Evolutionary conservation across 2,888 invertebrate genomes (phyloP).

Genomic region (Aproaerema taeniolella): DNA sequence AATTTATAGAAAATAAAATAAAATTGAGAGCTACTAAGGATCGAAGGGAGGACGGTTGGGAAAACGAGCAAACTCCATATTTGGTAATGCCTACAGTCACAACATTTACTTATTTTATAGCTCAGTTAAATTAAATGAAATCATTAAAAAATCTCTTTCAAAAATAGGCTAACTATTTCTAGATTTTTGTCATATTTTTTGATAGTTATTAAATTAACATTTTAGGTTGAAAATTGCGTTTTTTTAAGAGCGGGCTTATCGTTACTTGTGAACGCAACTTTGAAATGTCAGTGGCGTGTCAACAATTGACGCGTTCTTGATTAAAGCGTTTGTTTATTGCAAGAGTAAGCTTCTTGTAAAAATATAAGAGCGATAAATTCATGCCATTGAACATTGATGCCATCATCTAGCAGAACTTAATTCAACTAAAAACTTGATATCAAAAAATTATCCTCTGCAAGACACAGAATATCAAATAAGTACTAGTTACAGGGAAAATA

Average conservation of each 20-base stretch:
- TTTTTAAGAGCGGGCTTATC: conserved; percentile 25
- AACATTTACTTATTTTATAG: conserved; percentile 51
- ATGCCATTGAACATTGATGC: no score
- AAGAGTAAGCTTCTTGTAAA: no score
- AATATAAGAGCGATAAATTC: no score
- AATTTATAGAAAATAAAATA: conserved; percentile 57
- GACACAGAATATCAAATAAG: no score
- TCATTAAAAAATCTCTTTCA: conserved; percentile 10
- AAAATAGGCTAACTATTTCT: conserved; percentile 12
- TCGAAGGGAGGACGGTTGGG: conserved; percentile 77
- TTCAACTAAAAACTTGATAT: no score
- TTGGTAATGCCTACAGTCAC: conserved; percentile 80
- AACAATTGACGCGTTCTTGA: conserved; percentile 31
- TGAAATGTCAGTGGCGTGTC: conserved; percentile 29
- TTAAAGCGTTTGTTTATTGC: background rate
- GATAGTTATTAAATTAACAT: conserved; percentile 7
- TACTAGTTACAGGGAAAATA: no score
- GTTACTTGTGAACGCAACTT: conserved; percentile 50
- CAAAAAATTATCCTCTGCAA: no score
- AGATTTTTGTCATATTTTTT: conserved; percentile 14
- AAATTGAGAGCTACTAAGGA: conserved; percentile 74
- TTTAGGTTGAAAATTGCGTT: conserved; percentile 23
- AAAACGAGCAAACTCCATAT: conserved; percentile 83
- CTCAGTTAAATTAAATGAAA: conserved; percentile 26
- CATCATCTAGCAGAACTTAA: no score